phyloP scores from a whole-genome alignment of 2,888 invertebrate genomes.

The Phengaris alcon region DNA sequence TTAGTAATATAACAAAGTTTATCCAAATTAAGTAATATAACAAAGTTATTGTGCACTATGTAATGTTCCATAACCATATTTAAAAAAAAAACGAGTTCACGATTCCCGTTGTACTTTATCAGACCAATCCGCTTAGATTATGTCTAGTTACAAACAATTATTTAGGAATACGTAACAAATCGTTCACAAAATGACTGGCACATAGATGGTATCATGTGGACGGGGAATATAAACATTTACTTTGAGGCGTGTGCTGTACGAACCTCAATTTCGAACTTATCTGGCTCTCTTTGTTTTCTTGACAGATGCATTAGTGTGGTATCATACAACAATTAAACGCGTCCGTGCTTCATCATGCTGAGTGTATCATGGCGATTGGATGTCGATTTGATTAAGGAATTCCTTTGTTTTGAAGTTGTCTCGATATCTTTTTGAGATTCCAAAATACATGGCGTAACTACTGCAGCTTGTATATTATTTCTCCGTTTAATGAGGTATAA shows the following conservation, averaged over 20 bases:
- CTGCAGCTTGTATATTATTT: too few relatives aligned
- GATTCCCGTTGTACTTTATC: not conserved
- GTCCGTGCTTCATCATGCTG: constrained; percentile 69
- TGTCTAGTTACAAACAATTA: constrained; percentile 15
- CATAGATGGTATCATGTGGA: constrained; percentile 61
- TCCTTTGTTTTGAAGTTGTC: constrained; percentile 59
- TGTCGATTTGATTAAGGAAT: constrained; percentile 63
- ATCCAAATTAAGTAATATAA: too few relatives aligned
- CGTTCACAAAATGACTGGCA: constrained; percentile 64
- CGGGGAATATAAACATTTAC: constrained; percentile 78
- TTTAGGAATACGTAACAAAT: constrained; percentile 45
- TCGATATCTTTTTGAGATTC: constrained; percentile 5
- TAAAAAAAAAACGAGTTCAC: not conserved
- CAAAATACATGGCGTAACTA: not conserved
- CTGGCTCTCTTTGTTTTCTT: constrained; percentile 74
- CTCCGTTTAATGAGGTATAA: too few relatives aligned
- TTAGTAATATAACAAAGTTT: too few relatives aligned
- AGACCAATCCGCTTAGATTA: constrained; percentile 8
- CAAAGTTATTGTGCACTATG: not conserved
- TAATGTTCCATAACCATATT: not conserved
- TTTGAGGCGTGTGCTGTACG: constrained; percentile 58
- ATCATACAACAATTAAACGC: constrained; percentile 78
- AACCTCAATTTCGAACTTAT: constrained; percentile 74
- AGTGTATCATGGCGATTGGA: constrained; percentile 45
- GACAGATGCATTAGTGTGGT: constrained; percentile 78